Percentiles rank a stretch among this genome's conserved stretches.
These are phyloP conservation scores for Psilopsiagon aymara DNA, from an alignment of 2,113 vertebrate genomes.

Conservation along the genomic window DNA sequence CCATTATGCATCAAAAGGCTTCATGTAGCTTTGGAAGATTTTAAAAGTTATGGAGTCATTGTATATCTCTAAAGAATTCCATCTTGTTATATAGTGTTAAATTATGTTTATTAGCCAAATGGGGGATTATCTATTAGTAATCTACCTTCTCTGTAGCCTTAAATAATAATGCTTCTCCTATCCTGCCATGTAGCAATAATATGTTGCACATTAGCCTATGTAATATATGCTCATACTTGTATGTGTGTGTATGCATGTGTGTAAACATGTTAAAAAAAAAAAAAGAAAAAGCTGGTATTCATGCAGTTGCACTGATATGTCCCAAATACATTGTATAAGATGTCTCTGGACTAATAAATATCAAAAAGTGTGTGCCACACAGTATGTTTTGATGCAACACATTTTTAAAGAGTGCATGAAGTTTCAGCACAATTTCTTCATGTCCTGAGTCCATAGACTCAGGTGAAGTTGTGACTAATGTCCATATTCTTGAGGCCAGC, in stretches of 20 bases:
- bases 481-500: not conserved
- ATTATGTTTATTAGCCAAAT: not conserved
- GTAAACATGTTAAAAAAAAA: not conserved
- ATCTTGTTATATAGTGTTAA: rapidly evolving
- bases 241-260: not conserved
- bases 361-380: not conserved
- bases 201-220: rapidly evolving
- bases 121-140: not conserved
- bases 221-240: not conserved
- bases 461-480: not conserved
- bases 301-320: not conserved
- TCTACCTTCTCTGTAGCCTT: not conserved
- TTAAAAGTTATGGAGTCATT: not conserved
- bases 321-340: not conserved
- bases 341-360: not conserved
- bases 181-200: not conserved
- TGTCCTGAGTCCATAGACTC: not conserved
- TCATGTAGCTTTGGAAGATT: not conserved
- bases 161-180: not conserved
- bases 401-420: not conserved
- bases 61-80: not conserved
- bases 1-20: not conserved
- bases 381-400: not conserved
- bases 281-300: not conserved
- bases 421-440: not conserved